phyloP scores from a whole-genome alignment of 2,888 invertebrate genomes.

The Hypselothyrea guttata region DNA sequence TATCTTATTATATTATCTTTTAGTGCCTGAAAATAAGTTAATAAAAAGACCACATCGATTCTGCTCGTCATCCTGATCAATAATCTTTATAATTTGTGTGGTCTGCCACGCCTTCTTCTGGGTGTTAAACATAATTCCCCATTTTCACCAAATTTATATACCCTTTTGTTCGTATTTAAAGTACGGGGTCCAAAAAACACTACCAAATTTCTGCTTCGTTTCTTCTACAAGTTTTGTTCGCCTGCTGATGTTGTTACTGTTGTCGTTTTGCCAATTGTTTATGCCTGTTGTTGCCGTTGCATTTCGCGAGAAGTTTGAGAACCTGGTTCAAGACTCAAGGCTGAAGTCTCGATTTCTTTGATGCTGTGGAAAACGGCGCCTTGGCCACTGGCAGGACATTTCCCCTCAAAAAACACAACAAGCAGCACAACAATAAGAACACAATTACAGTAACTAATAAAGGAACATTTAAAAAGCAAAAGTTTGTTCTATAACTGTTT shows the following conservation, averaged over 20 bases:
- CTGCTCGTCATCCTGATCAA: too few relatives aligned
- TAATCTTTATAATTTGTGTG: too few relatives aligned
- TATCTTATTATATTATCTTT: too few relatives aligned
- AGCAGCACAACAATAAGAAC: slow-evolving; percentile 48
- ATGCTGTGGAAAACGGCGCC: slow-evolving; percentile 44
- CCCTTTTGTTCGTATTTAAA: too few relatives aligned
- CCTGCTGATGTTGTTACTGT: slow-evolving; percentile 25
- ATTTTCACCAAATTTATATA: too few relatives aligned
- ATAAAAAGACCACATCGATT: too few relatives aligned
- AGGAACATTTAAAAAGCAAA: slow-evolving; percentile 79
- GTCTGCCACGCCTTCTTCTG: too few relatives aligned
- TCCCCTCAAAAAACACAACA: slow-evolving; percentile 30
- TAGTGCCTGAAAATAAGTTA: too few relatives aligned
- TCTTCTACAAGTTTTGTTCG: slow-evolving; percentile 40
- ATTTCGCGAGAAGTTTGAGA: slow-evolving; percentile 60
- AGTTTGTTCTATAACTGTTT: slow-evolving; percentile 60
- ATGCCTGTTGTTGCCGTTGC: slow-evolving; percentile 37
- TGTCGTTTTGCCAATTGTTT: slow-evolving; percentile 3
- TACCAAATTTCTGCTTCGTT: slow-evolving; percentile 41
- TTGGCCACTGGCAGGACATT: slow-evolving; percentile 54
- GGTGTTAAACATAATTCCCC: too few relatives aligned
- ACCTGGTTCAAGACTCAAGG: slow-evolving; percentile 45
- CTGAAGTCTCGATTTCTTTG: slow-evolving; percentile 67
- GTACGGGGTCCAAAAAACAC: too few relatives aligned
- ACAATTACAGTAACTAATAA: slow-evolving; percentile 79